Percentiles rank a stretch among this genome's conserved stretches.
Conservation (phyloP, 2,797 vertebrate genomes). For the Chelmon rostratus region DNA sequence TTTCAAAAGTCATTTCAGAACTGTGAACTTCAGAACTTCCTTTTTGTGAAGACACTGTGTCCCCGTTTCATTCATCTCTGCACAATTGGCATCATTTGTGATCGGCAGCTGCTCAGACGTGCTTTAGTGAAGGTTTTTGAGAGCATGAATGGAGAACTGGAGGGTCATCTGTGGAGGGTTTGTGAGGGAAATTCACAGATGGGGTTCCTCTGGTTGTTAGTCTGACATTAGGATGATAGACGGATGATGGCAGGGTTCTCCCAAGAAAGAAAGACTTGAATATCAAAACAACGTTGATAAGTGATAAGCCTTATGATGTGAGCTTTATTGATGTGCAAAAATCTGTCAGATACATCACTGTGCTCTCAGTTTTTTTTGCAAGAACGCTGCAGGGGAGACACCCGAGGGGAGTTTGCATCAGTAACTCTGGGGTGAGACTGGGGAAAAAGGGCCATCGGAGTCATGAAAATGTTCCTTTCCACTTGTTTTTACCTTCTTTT, state of each 20-base stretch:
- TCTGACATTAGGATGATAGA: conserved; percentile 25
- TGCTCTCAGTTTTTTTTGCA: background rate
- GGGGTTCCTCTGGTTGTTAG: conserved; percentile 38
- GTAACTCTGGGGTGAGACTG: background rate
- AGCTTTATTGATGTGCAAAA: background rate
- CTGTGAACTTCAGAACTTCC: background rate
- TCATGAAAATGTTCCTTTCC: background rate
- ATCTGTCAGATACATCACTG: background rate
- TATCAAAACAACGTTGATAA: background rate
- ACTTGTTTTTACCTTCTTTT: conserved; percentile 78
- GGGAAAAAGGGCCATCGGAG: background rate
- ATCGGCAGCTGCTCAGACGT: background rate
- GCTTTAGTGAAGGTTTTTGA: conserved; percentile 28
- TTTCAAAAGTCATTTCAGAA: background rate
- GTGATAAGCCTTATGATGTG: background rate
- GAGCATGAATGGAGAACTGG: conserved; percentile 31
- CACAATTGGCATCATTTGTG: background rate
- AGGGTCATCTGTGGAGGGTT: conserved; percentile 20
- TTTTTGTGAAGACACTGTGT: background rate
- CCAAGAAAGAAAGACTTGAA: background rate
- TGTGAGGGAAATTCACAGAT: conserved; percentile 4
- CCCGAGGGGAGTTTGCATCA: background rate
- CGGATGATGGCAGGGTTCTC: conserved; percentile 12
- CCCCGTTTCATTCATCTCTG: fast-evolving
- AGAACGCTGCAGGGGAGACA: background rate